A percentile compares a stretch with the other conserved stretches of the same genome.
phyloP scores from a whole-genome alignment of 2,113 vertebrate genomes.

The Anhinga anhinga region DNA sequence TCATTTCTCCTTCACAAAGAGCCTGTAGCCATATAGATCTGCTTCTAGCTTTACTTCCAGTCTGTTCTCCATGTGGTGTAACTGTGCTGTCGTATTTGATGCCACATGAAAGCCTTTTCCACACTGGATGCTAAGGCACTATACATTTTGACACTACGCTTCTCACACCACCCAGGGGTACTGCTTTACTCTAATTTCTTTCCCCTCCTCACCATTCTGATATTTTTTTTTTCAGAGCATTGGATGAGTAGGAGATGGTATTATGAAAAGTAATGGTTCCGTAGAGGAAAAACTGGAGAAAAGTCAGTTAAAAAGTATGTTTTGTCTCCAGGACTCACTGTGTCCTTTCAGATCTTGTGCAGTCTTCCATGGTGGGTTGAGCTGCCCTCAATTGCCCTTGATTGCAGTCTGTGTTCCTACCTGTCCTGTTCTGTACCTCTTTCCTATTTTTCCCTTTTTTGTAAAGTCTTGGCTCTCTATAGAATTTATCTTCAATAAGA shows the following conservation, averaged over 20 bases:
- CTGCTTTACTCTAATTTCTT: neutral
- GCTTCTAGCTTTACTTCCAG: neutral
- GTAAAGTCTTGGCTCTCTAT: neutral
- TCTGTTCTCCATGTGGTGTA: neutral
- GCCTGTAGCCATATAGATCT: neutral
- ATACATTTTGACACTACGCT: fast-evolving
- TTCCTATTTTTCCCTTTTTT: neutral
- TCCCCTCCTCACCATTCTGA: neutral
- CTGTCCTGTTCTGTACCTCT: neutral
- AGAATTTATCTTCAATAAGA: neutral
- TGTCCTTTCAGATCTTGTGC: neutral
- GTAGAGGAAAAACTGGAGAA: neutral
- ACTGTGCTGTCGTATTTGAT: neutral
- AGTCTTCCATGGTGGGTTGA: neutral
- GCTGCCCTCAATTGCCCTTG: neutral
- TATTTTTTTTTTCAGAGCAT: neutral
- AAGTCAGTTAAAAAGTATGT: neutral
- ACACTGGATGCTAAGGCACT: neutral
- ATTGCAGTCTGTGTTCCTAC: neutral
- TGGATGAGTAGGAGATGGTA: neutral
- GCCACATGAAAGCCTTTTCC: neutral
- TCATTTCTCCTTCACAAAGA: neutral
- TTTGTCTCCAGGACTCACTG: neutral
- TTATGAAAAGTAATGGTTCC: neutral
- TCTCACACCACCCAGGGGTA: too few species aligned